Evolutionary conservation across 2,888 invertebrate species (phyloP), one percentile per base, ranked within the genome.

Genomic region (Dynastes grantii): DNA sequence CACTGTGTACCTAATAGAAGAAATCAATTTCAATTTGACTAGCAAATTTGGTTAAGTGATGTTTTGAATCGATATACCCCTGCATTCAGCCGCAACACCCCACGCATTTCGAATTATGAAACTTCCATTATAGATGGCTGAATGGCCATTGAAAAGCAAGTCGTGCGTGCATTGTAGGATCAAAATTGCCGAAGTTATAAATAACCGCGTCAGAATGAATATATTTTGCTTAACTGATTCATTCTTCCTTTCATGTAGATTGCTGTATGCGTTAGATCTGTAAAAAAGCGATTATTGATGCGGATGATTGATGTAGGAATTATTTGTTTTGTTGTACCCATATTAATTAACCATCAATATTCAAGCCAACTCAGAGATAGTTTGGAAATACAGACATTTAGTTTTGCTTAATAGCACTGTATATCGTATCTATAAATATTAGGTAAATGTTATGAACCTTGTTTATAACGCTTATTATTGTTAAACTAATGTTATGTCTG

Each of bases 1-100:
- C 13, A 13, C 27, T n/a, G 22, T 45, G 40, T 51, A n/a, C 49
- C 27, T 61, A 75, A 49, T 45, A 37, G 55, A 75, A 75, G 73
- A 75, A 75, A 75, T 75, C 49, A 75, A 75, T 75, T 51, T 75
- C 61, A 22, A 40, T 22, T 27, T 13, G 73, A 45, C 58, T 61
- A 63, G 45, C 61, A 75, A 75, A 61, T 75, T 61, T 75, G 2
- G 73, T 61, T 75, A 61, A 75, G 29, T 27, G 45, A 11, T 11
- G 73, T 61, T 51, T 51, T 27, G 45, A 75, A 75, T 75, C 61
- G 73, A 75, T 75, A 75, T 22, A 29, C 3, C 63, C n/a, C 55
- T 58, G 32, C 63, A 29, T 32, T 13, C 29, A 63, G 61, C 27
- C 27, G 9, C 27, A 32, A 3, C 3, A 22, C 55, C 51, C 22